Evolutionary conservation across 1,140 invertebrate species (phyloP).

Genomic region (Elysia chlorotica): DNA sequence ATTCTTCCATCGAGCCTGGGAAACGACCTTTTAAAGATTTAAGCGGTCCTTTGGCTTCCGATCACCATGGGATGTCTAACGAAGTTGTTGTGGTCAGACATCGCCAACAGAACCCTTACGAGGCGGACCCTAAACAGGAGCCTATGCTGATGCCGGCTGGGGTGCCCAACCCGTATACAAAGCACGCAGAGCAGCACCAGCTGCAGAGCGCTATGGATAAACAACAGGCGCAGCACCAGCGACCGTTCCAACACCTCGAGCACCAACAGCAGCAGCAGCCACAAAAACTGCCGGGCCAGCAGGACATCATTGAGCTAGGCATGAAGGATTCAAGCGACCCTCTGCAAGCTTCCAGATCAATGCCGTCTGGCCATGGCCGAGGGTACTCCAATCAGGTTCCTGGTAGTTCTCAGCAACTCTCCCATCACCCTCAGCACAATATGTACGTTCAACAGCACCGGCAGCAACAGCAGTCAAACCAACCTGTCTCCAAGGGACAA

Average conservation of each 20-base stretch:
- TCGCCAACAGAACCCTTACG: constrained; percentile 8
- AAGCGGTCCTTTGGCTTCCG: not conserved
- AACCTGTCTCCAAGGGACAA: constrained; percentile 5
- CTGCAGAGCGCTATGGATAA: not conserved
- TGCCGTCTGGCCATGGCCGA: not conserved
- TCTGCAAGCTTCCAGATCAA: constrained; percentile 11
- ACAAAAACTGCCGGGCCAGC: constrained; percentile 1
- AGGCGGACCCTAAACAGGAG: not conserved
- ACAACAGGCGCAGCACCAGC: constrained; percentile 10
- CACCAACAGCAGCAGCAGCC: not conserved
- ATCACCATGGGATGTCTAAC: not conserved
- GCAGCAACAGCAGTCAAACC: constrained; percentile 6
- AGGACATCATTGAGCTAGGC: constrained; percentile 20
- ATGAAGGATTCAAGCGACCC: constrained; percentile 21
- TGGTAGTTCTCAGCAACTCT: not conserved
- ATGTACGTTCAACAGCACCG: not conserved
- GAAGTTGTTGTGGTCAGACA: constrained; percentile 21
- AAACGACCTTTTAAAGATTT: constrained; percentile 4
- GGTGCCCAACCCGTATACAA: no score
- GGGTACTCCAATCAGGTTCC: not conserved
- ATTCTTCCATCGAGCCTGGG: no score
- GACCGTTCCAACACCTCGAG: not conserved
- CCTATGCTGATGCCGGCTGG: no score
- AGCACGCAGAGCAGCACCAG: constrained; percentile 3
- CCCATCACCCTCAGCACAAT: not conserved